phyloP scores from a whole-genome alignment of 2,888 invertebrate genomes.

The Apocheima hispidaria region DNA sequence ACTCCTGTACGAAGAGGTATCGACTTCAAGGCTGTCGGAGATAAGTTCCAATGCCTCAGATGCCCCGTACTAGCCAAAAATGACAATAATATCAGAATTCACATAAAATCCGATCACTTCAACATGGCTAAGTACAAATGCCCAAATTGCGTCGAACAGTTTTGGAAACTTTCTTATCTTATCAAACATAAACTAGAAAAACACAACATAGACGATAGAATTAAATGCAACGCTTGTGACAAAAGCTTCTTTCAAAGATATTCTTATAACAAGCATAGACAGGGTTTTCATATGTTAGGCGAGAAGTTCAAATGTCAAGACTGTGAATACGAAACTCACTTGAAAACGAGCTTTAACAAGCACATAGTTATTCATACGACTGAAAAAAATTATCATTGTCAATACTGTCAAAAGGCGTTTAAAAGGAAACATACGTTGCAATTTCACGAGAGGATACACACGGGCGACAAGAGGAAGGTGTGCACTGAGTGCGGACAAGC shows the following conservation, averaged over 20 bases:
- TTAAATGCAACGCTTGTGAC: conserved; percentile 45
- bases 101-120: neutral
- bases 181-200: conserved; percentile 54
- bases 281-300: conserved; percentile 50
- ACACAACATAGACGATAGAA: conserved; percentile 49
- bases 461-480: conserved; percentile 36
- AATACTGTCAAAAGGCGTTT: conserved; percentile 18
- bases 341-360: conserved; percentile 58
- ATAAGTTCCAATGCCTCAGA: conserved; percentile 1
- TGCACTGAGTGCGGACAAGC: conserved; percentile 46
- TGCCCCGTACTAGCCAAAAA: neutral
- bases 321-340: conserved; percentile 70
- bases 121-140: neutral
- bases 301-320: conserved; percentile 42
- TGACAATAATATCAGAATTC: neutral
- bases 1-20: neutral
- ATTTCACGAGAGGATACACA: conserved; percentile 23
- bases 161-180: neutral
- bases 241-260: conserved; percentile 21
- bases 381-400: neutral
- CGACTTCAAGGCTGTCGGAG: conserved; percentile 1
- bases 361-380: conserved; percentile 55
- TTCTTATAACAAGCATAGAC: conserved; percentile 57
- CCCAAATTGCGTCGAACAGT: neutral
- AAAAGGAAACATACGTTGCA: neutral